These are phyloP conservation scores for Neomonachus schauinslandi DNA, from an alignment of 2,113 vertebrate species.

Conservation along the genomic window DNA sequence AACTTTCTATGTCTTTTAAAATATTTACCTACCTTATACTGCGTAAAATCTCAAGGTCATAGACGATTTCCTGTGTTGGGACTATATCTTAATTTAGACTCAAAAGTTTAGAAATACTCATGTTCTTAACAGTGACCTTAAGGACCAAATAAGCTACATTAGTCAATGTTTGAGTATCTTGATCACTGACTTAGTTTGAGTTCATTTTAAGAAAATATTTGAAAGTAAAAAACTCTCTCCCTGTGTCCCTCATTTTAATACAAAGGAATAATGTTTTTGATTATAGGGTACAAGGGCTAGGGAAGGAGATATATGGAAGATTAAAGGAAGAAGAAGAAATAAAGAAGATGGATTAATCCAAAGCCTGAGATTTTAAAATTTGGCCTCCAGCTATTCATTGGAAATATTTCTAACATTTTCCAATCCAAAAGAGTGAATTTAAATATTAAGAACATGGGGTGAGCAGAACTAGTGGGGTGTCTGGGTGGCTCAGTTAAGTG, in stretches of 20 bases:
- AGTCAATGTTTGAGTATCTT: neutral
- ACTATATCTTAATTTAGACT: neutral
- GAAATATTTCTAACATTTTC: neutral
- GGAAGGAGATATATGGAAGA: neutral
- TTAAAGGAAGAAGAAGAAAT: neutral
- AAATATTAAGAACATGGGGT: neutral
- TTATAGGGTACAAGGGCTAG: neutral
- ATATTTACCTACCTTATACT: neutral
- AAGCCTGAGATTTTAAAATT: neutral
- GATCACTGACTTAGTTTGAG: neutral
- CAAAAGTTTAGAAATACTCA: neutral
- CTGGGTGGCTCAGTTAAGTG: too few species aligned
- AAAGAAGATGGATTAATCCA: neutral
- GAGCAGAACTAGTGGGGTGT: neutral
- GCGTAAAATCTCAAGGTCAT: neutral
- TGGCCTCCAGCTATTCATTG: neutral
- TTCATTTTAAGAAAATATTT: neutral
- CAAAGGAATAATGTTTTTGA: neutral
- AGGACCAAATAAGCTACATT: neutral
- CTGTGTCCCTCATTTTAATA: neutral
- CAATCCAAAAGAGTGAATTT: neutral
- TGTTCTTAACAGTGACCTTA: neutral
- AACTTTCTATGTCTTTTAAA: neutral
- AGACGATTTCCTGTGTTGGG: neutral
- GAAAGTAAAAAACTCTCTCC: neutral